These are phyloP conservation scores for Orthosia cruda DNA, from an alignment of 2,888 invertebrate genomes.

Conservation along the genomic window DNA sequence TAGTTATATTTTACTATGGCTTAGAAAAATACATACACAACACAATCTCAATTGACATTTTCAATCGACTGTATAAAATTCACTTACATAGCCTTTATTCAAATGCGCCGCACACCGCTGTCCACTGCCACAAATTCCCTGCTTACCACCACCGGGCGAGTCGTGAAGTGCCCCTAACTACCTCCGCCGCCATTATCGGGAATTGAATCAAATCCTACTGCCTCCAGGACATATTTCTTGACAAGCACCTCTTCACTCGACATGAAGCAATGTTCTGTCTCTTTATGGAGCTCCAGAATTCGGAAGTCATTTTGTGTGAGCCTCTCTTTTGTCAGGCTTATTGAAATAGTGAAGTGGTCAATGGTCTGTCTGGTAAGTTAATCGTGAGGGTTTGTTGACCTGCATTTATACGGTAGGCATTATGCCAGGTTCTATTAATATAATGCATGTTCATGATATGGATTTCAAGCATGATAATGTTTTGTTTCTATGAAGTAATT, in stretches of 20 bases:
- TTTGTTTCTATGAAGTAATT: too few relatives aligned
- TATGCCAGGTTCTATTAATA: background rate
- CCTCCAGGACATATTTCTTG: slow-evolving; percentile 63
- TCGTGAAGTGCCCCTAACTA: slow-evolving; percentile 62
- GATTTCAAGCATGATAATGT: background rate
- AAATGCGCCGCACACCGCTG: slow-evolving; percentile 29
- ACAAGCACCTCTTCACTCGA: slow-evolving; percentile 56
- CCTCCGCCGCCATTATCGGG: slow-evolving; percentile 55
- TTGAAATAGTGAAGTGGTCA: slow-evolving; percentile 25
- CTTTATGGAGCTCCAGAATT: slow-evolving; percentile 53
- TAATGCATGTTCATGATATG: background rate
- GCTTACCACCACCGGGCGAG: slow-evolving; percentile 44
- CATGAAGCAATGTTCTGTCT: slow-evolving; percentile 59
- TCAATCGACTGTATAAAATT: slow-evolving; percentile 3
- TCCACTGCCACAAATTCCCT: slow-evolving; percentile 55
- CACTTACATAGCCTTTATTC: slow-evolving; percentile 51
- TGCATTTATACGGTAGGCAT: background rate
- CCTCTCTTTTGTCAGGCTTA: slow-evolving; percentile 39
- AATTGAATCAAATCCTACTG: slow-evolving; percentile 68
- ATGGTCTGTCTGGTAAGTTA: background rate
- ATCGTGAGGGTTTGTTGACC: background rate
- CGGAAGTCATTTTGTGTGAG: slow-evolving; percentile 49
- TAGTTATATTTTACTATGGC: background rate
- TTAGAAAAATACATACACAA: background rate
- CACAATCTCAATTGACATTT: too few relatives aligned